phyloP scores from a whole-genome alignment of 2,797 vertebrate species.

The Myotis planiceps region DNA sequence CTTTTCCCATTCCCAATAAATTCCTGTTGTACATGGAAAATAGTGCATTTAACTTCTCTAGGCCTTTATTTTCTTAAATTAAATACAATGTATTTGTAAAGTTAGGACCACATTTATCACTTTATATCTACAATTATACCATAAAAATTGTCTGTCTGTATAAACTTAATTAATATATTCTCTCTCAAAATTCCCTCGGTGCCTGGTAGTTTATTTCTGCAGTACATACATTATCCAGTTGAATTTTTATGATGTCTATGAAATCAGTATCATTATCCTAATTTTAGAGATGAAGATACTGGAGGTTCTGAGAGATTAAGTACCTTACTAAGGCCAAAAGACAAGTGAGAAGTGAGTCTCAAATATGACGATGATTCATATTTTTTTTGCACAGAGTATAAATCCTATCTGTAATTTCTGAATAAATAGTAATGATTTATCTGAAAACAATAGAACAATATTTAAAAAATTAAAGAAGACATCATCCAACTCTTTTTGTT shows the following conservation, averaged over 20 bases:
- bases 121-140: background rate
- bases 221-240: background rate
- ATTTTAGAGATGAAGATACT: background rate
- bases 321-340: constrained; percentile 1
- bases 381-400: background rate
- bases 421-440: background rate
- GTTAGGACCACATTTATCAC: background rate
- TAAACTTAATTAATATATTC: background rate
- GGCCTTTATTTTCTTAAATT: background rate
- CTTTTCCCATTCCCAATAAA: background rate
- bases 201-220: background rate
- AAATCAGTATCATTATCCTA: background rate
- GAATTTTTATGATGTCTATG: background rate
- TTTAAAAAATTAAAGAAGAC: background rate
- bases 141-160: background rate
- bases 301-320: background rate
- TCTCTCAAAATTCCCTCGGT: background rate
- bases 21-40: background rate
- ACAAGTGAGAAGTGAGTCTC: background rate
- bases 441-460: background rate
- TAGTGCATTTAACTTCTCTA: background rate
- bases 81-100: background rate
- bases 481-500: background rate
- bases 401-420: background rate
- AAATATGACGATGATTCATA: background rate